Conservation (phyloP, 2,888 invertebrate genomes). For the Patella ulyssiponensis region DNA sequence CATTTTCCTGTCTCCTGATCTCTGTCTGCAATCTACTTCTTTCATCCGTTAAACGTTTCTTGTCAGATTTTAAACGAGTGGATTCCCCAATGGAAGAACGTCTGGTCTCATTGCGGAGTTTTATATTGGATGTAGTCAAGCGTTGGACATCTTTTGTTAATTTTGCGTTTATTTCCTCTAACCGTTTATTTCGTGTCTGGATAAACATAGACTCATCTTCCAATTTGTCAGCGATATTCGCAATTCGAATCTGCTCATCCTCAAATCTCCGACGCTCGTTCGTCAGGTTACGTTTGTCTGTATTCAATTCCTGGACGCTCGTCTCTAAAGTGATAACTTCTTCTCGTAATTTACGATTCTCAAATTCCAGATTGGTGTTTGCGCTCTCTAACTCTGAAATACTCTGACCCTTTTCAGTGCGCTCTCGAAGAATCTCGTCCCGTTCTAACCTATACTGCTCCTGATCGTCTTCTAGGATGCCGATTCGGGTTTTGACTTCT, state of each 20-base stretch:
- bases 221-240: conserved; percentile 6
- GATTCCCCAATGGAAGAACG: background rate
- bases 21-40: conserved; percentile 15
- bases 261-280: conserved; percentile 10
- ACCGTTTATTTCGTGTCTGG: conserved; percentile 18
- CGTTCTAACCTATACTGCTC: conserved; percentile 18
- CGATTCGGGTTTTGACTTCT: conserved; percentile 25
- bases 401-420: conserved; percentile 20
- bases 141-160: conserved; percentile 31
- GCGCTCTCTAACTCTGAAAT: conserved; percentile 13
- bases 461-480: conserved; percentile 29
- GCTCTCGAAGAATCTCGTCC: conserved; percentile 18
- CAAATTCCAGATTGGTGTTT: conserved; percentile 28
- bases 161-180: conserved; percentile 30
- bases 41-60: conserved; percentile 9
- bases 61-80: conserved; percentile 7
- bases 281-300: conserved; percentile 25
- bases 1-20: conserved; percentile 26
- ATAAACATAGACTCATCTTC: background rate
- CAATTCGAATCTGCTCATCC: background rate
- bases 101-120: conserved; percentile 18
- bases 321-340: conserved; percentile 12
- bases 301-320: conserved; percentile 16
- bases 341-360: conserved; percentile 28
- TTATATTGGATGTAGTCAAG: conserved; percentile 20